Percentiles rank a stretch among this genome's conserved stretches.
phyloP scores from a whole-genome alignment of 64 coral and sea anemone genomes.

The Stichodactyla helianthus region DNA sequence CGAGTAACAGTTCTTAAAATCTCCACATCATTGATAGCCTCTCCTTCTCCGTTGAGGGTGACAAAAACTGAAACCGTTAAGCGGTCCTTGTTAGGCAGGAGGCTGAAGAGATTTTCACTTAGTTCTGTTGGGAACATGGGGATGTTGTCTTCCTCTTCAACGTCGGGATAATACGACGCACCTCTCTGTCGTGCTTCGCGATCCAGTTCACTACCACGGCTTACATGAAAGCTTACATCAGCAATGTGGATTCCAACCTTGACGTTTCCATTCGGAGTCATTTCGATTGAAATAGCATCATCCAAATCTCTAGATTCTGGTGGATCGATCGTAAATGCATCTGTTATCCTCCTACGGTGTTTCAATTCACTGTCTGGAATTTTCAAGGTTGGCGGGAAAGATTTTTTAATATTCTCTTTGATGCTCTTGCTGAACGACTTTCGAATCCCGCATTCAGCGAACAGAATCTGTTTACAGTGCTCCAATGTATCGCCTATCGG shows the following conservation, averaged over 20 bases:
- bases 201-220: conserved; percentile 59
- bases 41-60: conserved; percentile 39
- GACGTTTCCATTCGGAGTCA: neutral
- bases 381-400: conserved; percentile 23
- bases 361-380: conserved; percentile 47
- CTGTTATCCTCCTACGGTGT: conserved; percentile 11
- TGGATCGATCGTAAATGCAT: conserved; percentile 78
- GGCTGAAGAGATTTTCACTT: conserved; percentile 66
- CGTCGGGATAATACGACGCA: conserved; percentile 62
- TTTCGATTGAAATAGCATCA: conserved; percentile 68
- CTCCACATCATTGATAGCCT: conserved; percentile 9
- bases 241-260: conserved; percentile 80
- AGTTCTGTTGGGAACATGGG: conserved; percentile 75
- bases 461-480: conserved; percentile 53
- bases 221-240: conserved; percentile 74
- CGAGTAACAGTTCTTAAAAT: conserved; percentile 53
- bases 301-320: conserved; percentile 65
- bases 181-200: conserved; percentile 58
- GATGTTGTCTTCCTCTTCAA: conserved; percentile 27
- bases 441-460: conserved; percentile 53
- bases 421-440: conserved; percentile 41
- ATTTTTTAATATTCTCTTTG: neutral
- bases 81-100: conserved; percentile 51
- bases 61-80: conserved; percentile 64
- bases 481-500: conserved; percentile 24